Conservation (phyloP, 2,113 vertebrate species). For the Ctenomys sociabilis region DNA sequence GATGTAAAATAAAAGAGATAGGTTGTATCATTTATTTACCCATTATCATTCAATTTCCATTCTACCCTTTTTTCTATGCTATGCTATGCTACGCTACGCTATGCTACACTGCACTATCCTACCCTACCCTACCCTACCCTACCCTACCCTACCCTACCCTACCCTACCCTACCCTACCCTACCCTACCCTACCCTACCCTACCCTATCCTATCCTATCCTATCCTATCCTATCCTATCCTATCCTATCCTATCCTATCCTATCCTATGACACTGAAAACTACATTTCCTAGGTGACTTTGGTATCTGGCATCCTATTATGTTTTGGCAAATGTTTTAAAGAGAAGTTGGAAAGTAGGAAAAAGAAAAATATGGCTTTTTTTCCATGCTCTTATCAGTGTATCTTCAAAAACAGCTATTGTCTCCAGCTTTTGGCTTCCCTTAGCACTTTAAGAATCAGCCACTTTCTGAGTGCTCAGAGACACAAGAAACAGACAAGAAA, state of each 20-base stretch:
- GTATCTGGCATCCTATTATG: neutral
- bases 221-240: neutral
- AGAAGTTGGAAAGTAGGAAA: neutral
- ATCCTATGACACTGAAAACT: neutral
- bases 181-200: neutral
- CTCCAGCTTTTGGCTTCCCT: neutral
- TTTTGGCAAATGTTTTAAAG: neutral
- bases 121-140: too few species aligned
- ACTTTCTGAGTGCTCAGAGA: neutral
- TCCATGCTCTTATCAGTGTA: neutral
- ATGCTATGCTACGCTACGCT: too few species aligned
- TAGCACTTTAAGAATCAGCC: neutral
- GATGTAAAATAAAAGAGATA: neutral
- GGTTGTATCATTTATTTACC: neutral
- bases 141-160: too few species aligned
- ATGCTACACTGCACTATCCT: too few species aligned
- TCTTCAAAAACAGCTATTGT: neutral
- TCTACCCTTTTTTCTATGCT: neutral
- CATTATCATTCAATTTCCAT: neutral
- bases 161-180: too few species aligned
- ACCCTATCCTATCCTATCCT: neutral
- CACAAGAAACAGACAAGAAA: neutral
- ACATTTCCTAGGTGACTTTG: slow-evolving; percentile 10
- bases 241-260: neutral
- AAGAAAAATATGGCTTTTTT: neutral